These are phyloP conservation scores for Xylocopa sonorina DNA, from an alignment of 1,140 invertebrate species.

Conservation along the genomic window DNA sequence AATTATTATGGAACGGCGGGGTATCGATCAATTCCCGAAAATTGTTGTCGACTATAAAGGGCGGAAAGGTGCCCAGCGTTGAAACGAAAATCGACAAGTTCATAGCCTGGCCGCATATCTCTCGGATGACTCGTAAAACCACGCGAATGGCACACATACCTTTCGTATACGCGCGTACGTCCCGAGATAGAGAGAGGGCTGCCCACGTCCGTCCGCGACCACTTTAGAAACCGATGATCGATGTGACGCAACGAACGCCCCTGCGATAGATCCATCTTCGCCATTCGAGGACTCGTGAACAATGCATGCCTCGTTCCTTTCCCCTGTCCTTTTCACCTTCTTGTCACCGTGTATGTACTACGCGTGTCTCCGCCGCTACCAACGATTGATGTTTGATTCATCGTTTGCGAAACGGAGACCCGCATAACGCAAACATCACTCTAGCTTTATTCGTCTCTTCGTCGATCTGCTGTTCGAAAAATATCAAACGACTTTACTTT, in stretches of 20 bases:
- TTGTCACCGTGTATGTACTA: neutral
- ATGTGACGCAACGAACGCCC: constrained; percentile 57
- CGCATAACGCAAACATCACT: neutral
- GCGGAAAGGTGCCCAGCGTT: too few relatives aligned
- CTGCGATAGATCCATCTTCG: constrained; percentile 36
- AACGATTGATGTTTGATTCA: constrained; percentile 11
- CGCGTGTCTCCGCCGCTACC: too few relatives aligned
- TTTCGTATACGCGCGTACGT: constrained; percentile 30
- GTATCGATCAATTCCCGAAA: too few relatives aligned
- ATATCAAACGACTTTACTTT: too few relatives aligned
- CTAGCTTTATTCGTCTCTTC: too few relatives aligned
- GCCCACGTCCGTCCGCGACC: constrained; percentile 46
- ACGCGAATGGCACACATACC: constrained; percentile 55
- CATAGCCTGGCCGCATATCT: constrained; percentile 21
- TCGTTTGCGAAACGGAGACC: neutral
- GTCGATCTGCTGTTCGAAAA: too few relatives aligned
- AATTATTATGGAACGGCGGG: too few relatives aligned
- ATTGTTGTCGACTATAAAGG: too few relatives aligned
- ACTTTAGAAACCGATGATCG: constrained; percentile 47
- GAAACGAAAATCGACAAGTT: constrained; percentile 24
- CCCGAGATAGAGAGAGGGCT: constrained; percentile 23
- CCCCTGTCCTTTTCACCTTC: neutral
- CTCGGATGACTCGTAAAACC: constrained; percentile 26
- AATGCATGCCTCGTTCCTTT: constrained; percentile 27
- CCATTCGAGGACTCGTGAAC: constrained; percentile 26